Evolutionary conservation across 2,888 invertebrate species (phyloP).

Genomic region (Alcis repandata): DNA sequence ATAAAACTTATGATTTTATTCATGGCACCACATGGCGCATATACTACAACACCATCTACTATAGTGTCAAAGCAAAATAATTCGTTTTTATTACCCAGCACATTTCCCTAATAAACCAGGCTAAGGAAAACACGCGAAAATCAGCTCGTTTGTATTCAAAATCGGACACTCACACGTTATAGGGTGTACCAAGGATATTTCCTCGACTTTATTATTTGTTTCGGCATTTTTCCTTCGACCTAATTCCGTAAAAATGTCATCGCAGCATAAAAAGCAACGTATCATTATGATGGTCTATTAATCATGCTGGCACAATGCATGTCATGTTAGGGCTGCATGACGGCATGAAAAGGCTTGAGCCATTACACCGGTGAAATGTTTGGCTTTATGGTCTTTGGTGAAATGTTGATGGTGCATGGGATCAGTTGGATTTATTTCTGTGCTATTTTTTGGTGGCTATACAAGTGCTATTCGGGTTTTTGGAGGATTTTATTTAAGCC

Average conservation of each 20-base stretch:
- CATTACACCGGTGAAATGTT: slow-evolving; percentile 72
- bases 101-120: slow-evolving; percentile 52
- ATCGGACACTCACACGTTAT: slow-evolving; percentile 48
- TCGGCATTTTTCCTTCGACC: slow-evolving; percentile 61
- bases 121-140: slow-evolving; percentile 49
- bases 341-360: slow-evolving; percentile 73
- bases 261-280: slow-evolving; percentile 69
- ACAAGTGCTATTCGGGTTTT: not conserved
- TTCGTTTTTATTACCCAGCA: slow-evolving; percentile 48
- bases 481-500: not conserved
- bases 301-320: slow-evolving; percentile 81
- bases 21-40: not conserved
- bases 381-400: slow-evolving; percentile 61
- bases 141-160: slow-evolving; percentile 63
- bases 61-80: slow-evolving; percentile 34
- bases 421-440: slow-evolving; percentile 15
- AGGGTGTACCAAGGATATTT: slow-evolving; percentile 51
- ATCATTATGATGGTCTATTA: slow-evolving; percentile 80
- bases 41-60: not conserved
- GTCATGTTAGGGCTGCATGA: slow-evolving; percentile 70
- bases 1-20: not conserved
- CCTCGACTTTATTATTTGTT: slow-evolving; percentile 46
- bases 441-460: not conserved
- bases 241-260: slow-evolving; percentile 74
- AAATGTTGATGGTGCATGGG: slow-evolving; percentile 34